A percentile compares a stretch with the other conserved stretches of the same genome.
Evolutionary conservation across 2,113 vertebrate species (phyloP).

Genomic region (Otolemur garnettii): DNA sequence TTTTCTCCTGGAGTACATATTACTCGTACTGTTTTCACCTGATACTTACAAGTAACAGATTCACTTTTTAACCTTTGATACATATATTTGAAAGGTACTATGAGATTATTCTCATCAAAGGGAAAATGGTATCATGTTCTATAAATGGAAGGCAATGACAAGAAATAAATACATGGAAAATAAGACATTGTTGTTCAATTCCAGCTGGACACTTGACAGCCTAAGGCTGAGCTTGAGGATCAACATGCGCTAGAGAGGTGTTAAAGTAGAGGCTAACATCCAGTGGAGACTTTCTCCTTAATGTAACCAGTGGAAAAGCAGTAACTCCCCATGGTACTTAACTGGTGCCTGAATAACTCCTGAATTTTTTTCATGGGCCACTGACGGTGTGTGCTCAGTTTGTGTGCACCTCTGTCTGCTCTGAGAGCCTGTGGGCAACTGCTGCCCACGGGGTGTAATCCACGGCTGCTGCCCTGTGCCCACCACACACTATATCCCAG

Average conservation of each 20-base stretch:
- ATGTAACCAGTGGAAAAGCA: not conserved
- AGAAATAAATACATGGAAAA: not conserved
- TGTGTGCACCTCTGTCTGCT: not conserved
- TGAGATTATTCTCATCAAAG: not conserved
- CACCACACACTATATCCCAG: not conserved
- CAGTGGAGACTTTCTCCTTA: not conserved
- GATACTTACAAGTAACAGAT: not conserved
- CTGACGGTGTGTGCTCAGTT: not conserved
- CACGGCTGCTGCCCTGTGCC: not conserved
- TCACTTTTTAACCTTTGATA: slow-evolving; percentile 5
- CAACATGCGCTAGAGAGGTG: not conserved
- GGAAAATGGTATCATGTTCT: not conserved
- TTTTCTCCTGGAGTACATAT: not conserved
- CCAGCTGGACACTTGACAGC: not conserved
- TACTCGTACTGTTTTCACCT: not conserved
- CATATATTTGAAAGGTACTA: not conserved
- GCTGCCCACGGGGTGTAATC: no score
- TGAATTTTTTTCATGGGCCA: not conserved
- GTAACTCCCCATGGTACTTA: not conserved
- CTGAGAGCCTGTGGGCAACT: not conserved
- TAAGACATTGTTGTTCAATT: not conserved
- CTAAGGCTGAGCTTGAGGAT: not conserved
- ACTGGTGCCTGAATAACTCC: not conserved
- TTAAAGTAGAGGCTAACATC: not conserved
- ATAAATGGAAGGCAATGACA: not conserved